Evolutionary conservation across 2,888 invertebrate genomes (phyloP), one percentile per base, ranked within the genome.

Genomic region (Cataglyphis albicans): DNA sequence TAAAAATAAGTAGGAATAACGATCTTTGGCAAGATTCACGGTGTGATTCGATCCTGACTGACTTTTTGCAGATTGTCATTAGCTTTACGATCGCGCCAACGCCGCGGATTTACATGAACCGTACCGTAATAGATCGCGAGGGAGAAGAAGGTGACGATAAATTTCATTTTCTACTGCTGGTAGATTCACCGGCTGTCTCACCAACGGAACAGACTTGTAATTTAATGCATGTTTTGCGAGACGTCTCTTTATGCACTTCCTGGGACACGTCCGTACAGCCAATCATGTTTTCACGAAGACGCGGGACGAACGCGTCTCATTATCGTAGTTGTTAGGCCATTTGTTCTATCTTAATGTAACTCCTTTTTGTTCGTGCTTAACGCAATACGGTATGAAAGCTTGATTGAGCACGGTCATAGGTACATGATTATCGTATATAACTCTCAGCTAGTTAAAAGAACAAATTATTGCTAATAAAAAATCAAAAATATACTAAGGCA

Each of bases 161-260:
- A 93, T 93, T 93, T 92, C 87, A 89, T 92, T 93, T 93, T 93
- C 92, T 90, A 92, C 90, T 91, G 89, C 89, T 63, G 65, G 80
- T 76, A 67, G 74, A 78, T 83, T 87, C 87, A 73, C 74, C 70
- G 83, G 81, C 63, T 63, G 74, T 74, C 82, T 84, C 78, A 29
- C 75, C 75, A 18, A 41, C 68, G 59, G 55, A 87, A 86, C 81
- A 63, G 64, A 80, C 83, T 81, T 75, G 87, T 90, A 88, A 91
- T 91, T 91, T 90, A 92, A 92, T 90, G 91, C 88, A 81, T 88
- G 88, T 90, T 92, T 82, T 88, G 88, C 89, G 84, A 88, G 85
- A 86, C 90, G 84, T 87, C 84, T 86, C 82, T 85, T 88, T 88
- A 88, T 85, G 75, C 86, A 83, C 82, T 84, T 78, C 82, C 85